Base-by-base conservation (phyloP, 1,140 invertebrate species). In the Ips typographus region DNA sequence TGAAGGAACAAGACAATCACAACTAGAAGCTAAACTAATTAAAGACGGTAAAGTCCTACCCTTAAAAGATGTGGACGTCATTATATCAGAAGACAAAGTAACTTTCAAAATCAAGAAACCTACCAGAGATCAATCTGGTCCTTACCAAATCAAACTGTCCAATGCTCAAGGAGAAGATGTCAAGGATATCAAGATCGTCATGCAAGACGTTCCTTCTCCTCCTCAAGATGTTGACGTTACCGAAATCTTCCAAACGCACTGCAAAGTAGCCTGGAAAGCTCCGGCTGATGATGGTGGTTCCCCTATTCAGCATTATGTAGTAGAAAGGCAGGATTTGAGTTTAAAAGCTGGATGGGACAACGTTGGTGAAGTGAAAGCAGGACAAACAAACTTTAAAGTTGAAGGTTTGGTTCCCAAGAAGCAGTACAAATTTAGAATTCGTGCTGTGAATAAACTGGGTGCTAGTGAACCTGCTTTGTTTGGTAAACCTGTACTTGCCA, bases 361-460 rank as follows among this genome's bases (percentile, higher is more conserved):
- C 72, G 89, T 95, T 62, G 91, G 89, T 65, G 90, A 91, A 82
- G 87, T 93, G 8, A 78, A 83, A 72, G 81, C 84, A 36, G 86
- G 86, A 58, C 85, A 90, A 78, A 86, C 85, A 39, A 84, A 81
- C n/a, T 94, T 88, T 78, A 94, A 97, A 78, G 93, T 95, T 4
- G 90, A 92, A 76, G 95, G 95, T 76, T 85, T 99, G 1, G 85
- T 89, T 44, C 89, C 89, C 36, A 95, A 91, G 82, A 96, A 91
- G 81, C 93, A 90, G 76, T 98, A 93, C 83, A 96, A 96, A 85
- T 98, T 99, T 85, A 87, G 97, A 70, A 95, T 98, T 68, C 87
- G 90, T 67, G 97, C 96, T 57, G 91, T 98, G 7, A 99, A 99
- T 79, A 94, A 94, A 77, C 87, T 94, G 66, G 92, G 92, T 56